Evolutionary conservation across 2,888 invertebrate genomes (phyloP).

Genomic region (Cotesia congregata): DNA sequence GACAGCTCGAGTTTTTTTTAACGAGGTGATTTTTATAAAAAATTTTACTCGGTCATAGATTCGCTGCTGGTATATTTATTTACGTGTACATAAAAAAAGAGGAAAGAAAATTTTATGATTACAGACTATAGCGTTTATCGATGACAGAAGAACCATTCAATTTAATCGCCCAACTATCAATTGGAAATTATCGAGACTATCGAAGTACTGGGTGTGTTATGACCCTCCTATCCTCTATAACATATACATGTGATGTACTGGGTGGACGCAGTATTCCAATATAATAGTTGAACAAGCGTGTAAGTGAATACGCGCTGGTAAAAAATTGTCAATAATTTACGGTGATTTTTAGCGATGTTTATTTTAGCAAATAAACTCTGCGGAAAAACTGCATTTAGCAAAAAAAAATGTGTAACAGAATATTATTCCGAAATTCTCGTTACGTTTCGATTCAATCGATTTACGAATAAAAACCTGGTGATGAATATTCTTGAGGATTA

Average conservation of each 20-base stretch:
- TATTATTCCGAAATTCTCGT: too few species aligned
- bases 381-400: not conserved
- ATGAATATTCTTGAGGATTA: too few species aligned
- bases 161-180: conserved; percentile 13
- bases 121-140: conserved; percentile 13
- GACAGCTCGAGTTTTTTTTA: too few species aligned
- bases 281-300: not conserved
- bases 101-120: conserved; percentile 7
- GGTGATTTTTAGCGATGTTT: conserved; percentile 18
- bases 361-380: conserved; percentile 8
- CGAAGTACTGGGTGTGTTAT: conserved; percentile 5
- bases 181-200: conserved; percentile 14
- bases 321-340: too few species aligned
- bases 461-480: too few species aligned
- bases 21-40: too few species aligned
- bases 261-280: not conserved
- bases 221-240: conserved; percentile 6
- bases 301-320: not conserved
- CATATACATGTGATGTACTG: not conserved
- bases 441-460: too few species aligned
- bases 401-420: not conserved
- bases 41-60: not conserved
- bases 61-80: not conserved
- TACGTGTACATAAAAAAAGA: not conserved
- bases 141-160: conserved; percentile 15